These are phyloP conservation scores for Bos javanicus DNA, from an alignment of 2,113 vertebrate genomes.

Conservation along the genomic window DNA sequence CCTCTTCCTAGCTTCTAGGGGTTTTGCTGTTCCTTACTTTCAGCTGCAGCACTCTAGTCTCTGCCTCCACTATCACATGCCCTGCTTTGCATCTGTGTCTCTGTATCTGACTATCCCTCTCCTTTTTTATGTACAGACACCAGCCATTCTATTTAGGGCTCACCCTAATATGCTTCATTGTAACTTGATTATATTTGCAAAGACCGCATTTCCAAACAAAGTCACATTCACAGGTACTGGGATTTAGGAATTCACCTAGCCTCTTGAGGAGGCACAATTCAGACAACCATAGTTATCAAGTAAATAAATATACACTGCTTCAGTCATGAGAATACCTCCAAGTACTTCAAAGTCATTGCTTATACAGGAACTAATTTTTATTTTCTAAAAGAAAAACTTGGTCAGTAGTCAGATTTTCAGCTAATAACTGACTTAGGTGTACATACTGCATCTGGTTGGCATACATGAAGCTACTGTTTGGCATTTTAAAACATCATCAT, in stretches of 20 bases:
- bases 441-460: neutral
- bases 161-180: neutral
- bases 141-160: neutral
- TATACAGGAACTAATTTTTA: neutral
- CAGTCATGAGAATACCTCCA: neutral
- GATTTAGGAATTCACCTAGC: neutral
- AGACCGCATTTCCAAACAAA: neutral
- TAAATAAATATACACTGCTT: neutral
- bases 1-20: neutral
- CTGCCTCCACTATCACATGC: neutral
- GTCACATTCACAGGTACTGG: neutral
- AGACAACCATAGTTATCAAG: neutral
- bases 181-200: neutral
- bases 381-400: conserved; percentile 15
- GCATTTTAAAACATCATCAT: neutral
- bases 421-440: neutral
- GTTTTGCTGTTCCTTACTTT: neutral
- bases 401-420: neutral
- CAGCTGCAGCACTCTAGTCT: neutral
- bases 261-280: neutral
- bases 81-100: neutral
- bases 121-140: neutral
- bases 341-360: conserved; percentile 13
- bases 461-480: neutral
- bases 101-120: neutral